Conservation (phyloP, 37 sponge, comb jelly and placozoan species). For the Haliclona indistincta region DNA sequence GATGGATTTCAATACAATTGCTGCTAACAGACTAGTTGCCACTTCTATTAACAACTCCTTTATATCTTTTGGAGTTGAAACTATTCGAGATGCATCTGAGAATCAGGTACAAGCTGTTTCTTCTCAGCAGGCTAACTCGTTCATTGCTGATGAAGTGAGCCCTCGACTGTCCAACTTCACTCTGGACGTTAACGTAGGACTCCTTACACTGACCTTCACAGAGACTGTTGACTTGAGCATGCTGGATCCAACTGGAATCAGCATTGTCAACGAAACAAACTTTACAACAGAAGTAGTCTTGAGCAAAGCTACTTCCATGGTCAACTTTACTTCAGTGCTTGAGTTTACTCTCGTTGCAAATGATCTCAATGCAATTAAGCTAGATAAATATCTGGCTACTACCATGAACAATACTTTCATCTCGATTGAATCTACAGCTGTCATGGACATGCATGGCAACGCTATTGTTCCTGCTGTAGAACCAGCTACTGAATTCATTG, state of each 20-base stretch:
- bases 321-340: conserved; percentile 28
- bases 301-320: conserved; percentile 67
- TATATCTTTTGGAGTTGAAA: conserved; percentile 22
- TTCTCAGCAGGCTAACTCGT: conserved; percentile 34
- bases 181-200: conserved; percentile 65
- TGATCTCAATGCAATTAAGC: conserved; percentile 82
- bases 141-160: conserved; percentile 38
- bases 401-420: conserved; percentile 63
- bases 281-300: conserved; percentile 21
- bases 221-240: conserved; percentile 73
- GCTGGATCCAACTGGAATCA: conserved; percentile 62
- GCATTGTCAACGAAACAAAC: conserved; percentile 41
- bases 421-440: conserved; percentile 29
- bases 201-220: conserved; percentile 58
- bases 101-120: conserved; percentile 28
- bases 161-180: conserved; percentile 58
- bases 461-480: conserved; percentile 24
- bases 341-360: conserved; percentile 28
- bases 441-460: conserved; percentile 65
- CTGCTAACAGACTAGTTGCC: conserved; percentile 41
- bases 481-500: conserved; percentile 25
- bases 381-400: conserved; percentile 51
- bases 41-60: conserved; percentile 44
- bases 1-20: conserved; percentile 68
- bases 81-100: conserved; percentile 57